phyloP scores from a whole-genome alignment of 2,797 vertebrate genomes.

The Pseudochirops cupreus region DNA sequence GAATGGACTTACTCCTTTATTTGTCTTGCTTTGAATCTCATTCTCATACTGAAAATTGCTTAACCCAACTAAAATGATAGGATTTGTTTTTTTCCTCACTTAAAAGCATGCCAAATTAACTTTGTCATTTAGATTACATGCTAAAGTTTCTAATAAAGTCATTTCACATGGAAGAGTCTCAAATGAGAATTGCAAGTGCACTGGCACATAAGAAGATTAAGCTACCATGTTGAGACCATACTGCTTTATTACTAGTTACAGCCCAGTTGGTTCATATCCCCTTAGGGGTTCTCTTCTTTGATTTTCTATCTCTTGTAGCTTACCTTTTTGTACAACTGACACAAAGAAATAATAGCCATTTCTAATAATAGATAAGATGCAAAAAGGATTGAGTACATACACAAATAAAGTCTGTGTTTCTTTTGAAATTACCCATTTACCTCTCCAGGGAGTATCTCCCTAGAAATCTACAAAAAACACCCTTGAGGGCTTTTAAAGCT shows the following conservation, averaged over 20 bases:
- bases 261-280: not conserved
- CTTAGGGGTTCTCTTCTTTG: not conserved
- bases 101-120: conserved; percentile 24
- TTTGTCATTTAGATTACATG: conserved; percentile 33
- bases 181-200: rapidly evolving
- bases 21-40: not conserved
- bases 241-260: not conserved
- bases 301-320: not conserved
- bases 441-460: rapidly evolving
- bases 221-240: not conserved
- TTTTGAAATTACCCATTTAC: conserved; percentile 8
- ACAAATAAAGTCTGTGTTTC: conserved; percentile 36
- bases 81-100: conserved; percentile 4
- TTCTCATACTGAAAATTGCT: conserved; percentile 11
- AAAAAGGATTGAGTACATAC: conserved; percentile 2
- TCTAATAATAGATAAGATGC: conserved; percentile 31
- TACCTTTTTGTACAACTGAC: conserved; percentile 1
- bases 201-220: not conserved
- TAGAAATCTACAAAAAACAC: not conserved
- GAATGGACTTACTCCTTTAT: not conserved
- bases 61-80: not conserved
- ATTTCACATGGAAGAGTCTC: conserved; percentile 37
- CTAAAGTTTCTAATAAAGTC: conserved; percentile 54
- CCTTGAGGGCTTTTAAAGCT: not conserved
- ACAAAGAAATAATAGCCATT: conserved; percentile 15